A percentile compares a stretch with the other conserved stretches of the same genome.
Evolutionary conservation across 2,797 vertebrate species (phyloP).

Genomic region (Pseudochirops corinnae): DNA sequence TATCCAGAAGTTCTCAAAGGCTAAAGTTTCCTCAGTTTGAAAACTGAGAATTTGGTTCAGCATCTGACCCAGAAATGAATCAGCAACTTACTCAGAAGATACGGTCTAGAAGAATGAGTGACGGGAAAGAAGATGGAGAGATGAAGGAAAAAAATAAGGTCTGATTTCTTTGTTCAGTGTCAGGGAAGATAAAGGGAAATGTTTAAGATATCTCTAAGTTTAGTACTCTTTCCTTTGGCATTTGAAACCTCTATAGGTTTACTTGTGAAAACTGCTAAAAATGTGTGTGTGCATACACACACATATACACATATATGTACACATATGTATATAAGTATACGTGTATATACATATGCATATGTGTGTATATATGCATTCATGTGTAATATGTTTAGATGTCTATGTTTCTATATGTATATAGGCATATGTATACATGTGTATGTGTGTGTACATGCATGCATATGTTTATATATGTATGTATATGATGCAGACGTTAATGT

Average conservation of each 20-base stretch:
- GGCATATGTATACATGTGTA: too few species aligned
- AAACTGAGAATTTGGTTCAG: background rate
- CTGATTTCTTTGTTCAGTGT: background rate
- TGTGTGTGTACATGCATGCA: too few species aligned
- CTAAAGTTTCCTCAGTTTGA: background rate
- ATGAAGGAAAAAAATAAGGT: background rate
- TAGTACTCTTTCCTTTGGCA: background rate
- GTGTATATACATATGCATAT: accelerated
- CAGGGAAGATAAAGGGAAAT: background rate
- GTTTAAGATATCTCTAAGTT: background rate
- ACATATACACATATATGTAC: too few species aligned
- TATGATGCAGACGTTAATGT: background rate
- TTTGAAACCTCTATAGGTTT: background rate
- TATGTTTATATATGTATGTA: too few species aligned
- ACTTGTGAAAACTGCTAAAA: background rate
- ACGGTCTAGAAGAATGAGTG: background rate
- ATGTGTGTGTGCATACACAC: background rate
- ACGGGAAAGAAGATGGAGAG: background rate
- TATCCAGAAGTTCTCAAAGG: background rate
- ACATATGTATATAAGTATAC: too few species aligned
- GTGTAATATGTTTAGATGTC: too few species aligned
- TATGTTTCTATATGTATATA: too few species aligned
- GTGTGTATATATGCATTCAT: too few species aligned
- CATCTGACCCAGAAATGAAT: background rate
- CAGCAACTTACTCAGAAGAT: background rate